Conservation (phyloP, 2,888 invertebrate genomes). For the Seladonia tumulorum region DNA sequence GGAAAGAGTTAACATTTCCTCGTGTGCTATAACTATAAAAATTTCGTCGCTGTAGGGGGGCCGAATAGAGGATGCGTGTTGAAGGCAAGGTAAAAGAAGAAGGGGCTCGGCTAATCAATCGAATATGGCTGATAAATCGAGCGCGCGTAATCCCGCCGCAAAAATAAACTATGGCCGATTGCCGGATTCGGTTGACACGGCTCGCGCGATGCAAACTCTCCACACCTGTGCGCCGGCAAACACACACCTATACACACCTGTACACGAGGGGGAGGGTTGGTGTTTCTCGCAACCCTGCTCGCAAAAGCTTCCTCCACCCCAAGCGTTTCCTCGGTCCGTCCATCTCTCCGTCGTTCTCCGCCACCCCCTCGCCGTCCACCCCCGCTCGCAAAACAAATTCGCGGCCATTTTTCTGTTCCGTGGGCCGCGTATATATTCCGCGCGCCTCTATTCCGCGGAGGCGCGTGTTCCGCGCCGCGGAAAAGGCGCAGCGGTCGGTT, state of each 20-base stretch:
- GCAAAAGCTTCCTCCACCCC: slow-evolving; percentile 13
- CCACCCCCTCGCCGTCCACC: slow-evolving; percentile 14
- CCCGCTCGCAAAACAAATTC: slow-evolving; percentile 74
- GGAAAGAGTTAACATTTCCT: too few relatives aligned
- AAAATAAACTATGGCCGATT: slow-evolving; percentile 77
- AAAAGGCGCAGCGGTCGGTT: slow-evolving; percentile 65
- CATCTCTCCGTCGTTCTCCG: slow-evolving; percentile 21
- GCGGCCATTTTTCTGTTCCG: slow-evolving; percentile 77
- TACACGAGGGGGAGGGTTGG: neutral
- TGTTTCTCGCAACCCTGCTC: slow-evolving; percentile 7
- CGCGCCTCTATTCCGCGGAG: slow-evolving; percentile 63
- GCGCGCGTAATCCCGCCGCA: slow-evolving; percentile 74
- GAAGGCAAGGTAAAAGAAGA: slow-evolving; percentile 20
- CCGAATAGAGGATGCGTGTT: neutral
- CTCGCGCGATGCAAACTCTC: slow-evolving; percentile 59
- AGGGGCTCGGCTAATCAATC: slow-evolving; percentile 72
- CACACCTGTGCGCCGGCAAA: slow-evolving; percentile 45
- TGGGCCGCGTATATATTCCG: slow-evolving; percentile 67
- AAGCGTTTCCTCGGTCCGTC: slow-evolving; percentile 19
- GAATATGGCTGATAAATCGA: slow-evolving; percentile 75
- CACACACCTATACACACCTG: slow-evolving; percentile 33
- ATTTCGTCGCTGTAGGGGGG: neutral
- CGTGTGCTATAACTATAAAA: neutral
- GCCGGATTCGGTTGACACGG: slow-evolving; percentile 48
- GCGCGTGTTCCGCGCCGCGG: slow-evolving; percentile 65